Evolutionary conservation across 2,888 invertebrate species (phyloP).

Genomic region (Eupithecia exiguata): DNA sequence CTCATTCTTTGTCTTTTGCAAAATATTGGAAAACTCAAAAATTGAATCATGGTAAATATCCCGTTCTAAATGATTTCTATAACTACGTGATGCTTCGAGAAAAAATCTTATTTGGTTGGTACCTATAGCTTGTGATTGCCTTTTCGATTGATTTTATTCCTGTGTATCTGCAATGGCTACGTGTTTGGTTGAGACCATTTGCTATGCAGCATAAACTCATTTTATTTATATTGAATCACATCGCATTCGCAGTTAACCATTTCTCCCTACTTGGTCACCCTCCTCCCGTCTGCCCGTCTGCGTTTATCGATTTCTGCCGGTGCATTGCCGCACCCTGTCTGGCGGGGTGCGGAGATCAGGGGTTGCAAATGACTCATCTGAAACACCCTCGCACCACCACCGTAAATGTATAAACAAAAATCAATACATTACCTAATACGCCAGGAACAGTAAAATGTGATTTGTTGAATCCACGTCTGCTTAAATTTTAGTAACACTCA

Average conservation of each 20-base stretch:
- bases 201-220: neutral
- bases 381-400: constrained; percentile 20
- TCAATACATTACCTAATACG: neutral
- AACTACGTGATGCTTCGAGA: constrained; percentile 4
- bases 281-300: constrained; percentile 41
- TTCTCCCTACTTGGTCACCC: neutral
- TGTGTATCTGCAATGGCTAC: neutral
- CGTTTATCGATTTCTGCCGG: constrained; percentile 51
- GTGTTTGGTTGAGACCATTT: neutral
- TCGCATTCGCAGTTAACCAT: too few relatives aligned
- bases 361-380: constrained; percentile 39
- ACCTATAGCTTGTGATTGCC: neutral
- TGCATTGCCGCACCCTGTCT: constrained; percentile 42
- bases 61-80: too few relatives aligned
- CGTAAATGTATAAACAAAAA: neutral
- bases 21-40: too few relatives aligned
- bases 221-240: neutral
- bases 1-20: too few relatives aligned
- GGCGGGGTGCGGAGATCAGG: constrained; percentile 32
- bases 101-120: neutral
- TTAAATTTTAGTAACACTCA: neutral
- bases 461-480: neutral
- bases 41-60: too few relatives aligned
- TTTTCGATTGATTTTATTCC: neutral
- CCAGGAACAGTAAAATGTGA: neutral